Percentiles rank a stretch among this genome's conserved stretches.
Evolutionary conservation across 1,140 invertebrate species (phyloP).

Genomic region (Ladona fulva): DNA sequence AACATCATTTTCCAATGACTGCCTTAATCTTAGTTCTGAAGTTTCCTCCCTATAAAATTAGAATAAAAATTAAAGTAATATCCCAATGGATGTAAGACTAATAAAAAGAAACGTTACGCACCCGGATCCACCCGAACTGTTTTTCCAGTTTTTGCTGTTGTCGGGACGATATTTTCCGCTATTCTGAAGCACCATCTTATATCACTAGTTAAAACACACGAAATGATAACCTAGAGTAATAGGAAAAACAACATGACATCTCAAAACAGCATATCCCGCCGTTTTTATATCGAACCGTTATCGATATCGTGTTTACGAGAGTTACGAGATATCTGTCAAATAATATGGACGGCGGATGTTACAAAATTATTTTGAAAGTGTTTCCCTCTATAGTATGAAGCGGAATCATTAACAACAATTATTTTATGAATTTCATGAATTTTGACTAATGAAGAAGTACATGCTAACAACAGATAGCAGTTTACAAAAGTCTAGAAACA

Average conservation of each 20-base stretch:
- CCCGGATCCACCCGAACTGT: neutral
- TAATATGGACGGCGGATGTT: no score
- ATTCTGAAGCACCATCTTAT: neutral
- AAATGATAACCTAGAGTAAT: no score
- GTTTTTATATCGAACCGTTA: neutral
- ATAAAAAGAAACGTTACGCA: neutral
- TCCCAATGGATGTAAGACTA: neutral
- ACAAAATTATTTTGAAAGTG: no score
- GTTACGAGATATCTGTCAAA: no score
- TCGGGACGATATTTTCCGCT: neutral
- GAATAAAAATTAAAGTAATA: neutral
- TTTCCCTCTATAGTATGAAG: no score
- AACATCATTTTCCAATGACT: constrained; percentile 63
- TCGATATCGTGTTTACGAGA: no score
- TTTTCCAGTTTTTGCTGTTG: neutral
- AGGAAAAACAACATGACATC: no score
- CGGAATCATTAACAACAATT: no score
- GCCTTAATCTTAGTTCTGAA: neutral
- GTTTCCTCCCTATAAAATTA: neutral
- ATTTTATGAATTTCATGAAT: no score
- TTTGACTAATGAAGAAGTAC: no score
- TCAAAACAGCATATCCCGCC: neutral
- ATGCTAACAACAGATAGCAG: no score
- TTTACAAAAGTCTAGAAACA: no score
- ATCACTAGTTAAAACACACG: neutral